Evolutionary conservation across 2,113 vertebrate species (phyloP), one percentile per base, ranked within the genome.

Genomic region (Phocoena sinus): DNA sequence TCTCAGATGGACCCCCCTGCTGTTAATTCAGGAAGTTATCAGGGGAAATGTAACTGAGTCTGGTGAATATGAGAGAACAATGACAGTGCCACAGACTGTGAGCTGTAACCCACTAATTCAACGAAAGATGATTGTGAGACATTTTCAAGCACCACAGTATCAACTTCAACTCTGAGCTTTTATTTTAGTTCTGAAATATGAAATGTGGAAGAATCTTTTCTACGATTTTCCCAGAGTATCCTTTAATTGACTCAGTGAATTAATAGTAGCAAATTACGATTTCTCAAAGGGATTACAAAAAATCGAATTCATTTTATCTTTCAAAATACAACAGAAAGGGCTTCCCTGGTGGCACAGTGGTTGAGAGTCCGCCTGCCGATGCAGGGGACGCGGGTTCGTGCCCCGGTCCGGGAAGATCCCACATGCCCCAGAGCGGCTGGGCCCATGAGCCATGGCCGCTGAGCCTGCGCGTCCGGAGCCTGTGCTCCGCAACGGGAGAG

Each of bases 231-330:
- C 50, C 38, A 53, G 33, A 91, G 41, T 88, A 41, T 68, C 89
- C 70, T 89, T 95, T 84, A 89, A 74, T 96, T 95, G 70, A 96
- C 70, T 91, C 50, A 26, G 50, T 93, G 77, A 93, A 84, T 93
- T 91, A 92, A 65, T 83, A 85, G 76, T 71, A 53, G 63, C 68
- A 95, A 97, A 92, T 92, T 96, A 70, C 65, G 63, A 2, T 70
- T 96, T 92, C 91, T 89, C 87, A 86, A 41, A 73, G 41, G 77
- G 53, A 58, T 95, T 71, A 67, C 44, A 50, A 50, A 70, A 84
- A 76, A 92, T 85, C 38, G 50, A 94, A 81, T 89, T 94, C 60
- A 76, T 60, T 93, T 93, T 92, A 74, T 86, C 71, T 96, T 91
- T 94, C 50, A 91, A 96, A 91, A 89, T 76, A 93, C 14, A 84